A percentile compares a stretch with the other conserved stretches of the same genome.
Evolutionary conservation across 1,140 invertebrate genomes (phyloP).

Genomic region (Leguminivora glycinivorella): DNA sequence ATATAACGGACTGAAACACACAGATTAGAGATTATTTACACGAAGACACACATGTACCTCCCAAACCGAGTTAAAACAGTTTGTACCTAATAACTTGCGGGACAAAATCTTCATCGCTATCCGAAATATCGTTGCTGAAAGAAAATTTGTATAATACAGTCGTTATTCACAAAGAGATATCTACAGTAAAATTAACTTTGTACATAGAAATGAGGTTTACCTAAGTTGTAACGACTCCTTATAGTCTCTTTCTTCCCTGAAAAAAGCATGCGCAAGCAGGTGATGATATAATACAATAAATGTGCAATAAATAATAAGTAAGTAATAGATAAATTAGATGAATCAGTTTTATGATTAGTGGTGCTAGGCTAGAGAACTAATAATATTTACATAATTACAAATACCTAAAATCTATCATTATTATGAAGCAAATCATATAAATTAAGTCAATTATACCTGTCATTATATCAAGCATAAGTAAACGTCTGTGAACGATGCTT

Average conservation of each 20-base stretch:
- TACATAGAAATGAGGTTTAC: constrained; percentile 23
- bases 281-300: constrained; percentile 32
- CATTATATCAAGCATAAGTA: too few relatives aligned
- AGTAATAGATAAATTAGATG: neutral
- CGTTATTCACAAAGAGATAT: constrained; percentile 44
- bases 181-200: neutral
- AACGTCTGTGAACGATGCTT: too few relatives aligned
- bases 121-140: constrained; percentile 71
- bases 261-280: constrained; percentile 10
- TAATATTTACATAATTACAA: neutral
- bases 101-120: constrained; percentile 43
- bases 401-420: neutral
- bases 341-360: neutral
- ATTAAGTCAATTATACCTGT: too few relatives aligned
- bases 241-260: neutral
- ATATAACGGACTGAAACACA: neutral
- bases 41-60: constrained; percentile 6
- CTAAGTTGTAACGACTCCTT: constrained; percentile 4
- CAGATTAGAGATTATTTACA: constrained; percentile 6
- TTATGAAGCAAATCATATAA: too few relatives aligned
- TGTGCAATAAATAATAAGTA: constrained; percentile 53
- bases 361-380: neutral
- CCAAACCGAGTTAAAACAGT: constrained; percentile 38
- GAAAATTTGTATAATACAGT: constrained; percentile 56
- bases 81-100: constrained; percentile 55